Conservation (phyloP, 2,797 vertebrate species). For the Chrosomus eos region DNA sequence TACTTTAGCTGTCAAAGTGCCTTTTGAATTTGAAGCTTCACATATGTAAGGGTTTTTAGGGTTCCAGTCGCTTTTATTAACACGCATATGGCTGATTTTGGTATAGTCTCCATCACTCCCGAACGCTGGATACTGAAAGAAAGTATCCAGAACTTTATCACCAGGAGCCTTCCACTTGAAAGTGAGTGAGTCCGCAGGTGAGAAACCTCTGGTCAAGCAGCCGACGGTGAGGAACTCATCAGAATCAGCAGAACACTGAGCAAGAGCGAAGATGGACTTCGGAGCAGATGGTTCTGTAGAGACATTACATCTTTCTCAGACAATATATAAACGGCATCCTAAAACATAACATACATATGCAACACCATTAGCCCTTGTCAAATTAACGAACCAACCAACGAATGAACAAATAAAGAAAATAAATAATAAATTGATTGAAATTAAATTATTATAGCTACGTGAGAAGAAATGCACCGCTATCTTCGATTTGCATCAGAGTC, state of each 20-base stretch:
- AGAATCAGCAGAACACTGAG: conserved; percentile 54
- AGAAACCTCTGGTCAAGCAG: conserved; percentile 69
- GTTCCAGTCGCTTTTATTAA: conserved; percentile 61
- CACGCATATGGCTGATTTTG: conserved; percentile 66
- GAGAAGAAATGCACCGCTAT: neutral
- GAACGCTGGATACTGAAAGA: conserved; percentile 68
- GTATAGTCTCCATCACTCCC: neutral
- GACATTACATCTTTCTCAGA: neutral
- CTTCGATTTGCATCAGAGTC: neutral
- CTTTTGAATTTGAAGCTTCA: neutral
- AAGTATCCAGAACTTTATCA: neutral
- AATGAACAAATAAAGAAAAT: neutral
- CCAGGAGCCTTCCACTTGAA: conserved; percentile 60
- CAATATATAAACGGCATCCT: neutral
- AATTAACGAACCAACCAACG: neutral
- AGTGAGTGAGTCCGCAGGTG: conserved; percentile 55
- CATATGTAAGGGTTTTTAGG: neutral
- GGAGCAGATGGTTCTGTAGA: conserved; percentile 39
- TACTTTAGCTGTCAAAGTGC: neutral
- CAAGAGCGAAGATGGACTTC: conserved; percentile 58
- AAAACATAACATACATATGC: neutral
- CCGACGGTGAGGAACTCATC: conserved; percentile 64
- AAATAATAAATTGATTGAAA: neutral
- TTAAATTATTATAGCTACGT: neutral
- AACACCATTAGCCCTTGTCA: neutral